Conservation (phyloP, 2,113 vertebrate species). For the Ascaphus truei region DNA sequence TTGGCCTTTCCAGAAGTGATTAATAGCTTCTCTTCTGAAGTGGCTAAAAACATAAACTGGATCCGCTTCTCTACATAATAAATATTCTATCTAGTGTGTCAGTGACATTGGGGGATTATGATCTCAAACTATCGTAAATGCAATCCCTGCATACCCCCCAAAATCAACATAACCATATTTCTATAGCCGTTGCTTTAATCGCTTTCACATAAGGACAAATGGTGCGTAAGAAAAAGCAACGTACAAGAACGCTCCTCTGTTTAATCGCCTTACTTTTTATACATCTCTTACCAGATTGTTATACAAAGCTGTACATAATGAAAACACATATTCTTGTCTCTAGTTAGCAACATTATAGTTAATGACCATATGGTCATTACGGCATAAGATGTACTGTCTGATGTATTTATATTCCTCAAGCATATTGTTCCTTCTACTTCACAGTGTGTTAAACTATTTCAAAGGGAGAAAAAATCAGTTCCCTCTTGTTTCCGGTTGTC, state of each 20-base stretch:
- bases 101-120: background rate
- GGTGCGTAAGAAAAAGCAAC: background rate
- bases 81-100: too few relatives aligned
- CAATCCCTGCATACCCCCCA: background rate
- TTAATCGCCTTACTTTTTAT: slow-evolving; percentile 63
- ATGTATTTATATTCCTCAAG: slow-evolving; percentile 94
- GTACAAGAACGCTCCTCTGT: slow-evolving; percentile 53
- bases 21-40: too few relatives aligned
- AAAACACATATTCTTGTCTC: slow-evolving; percentile 77
- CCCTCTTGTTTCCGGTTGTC: slow-evolving; percentile 96
- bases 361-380: slow-evolving; percentile 94
- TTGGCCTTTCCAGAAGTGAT: too few relatives aligned
- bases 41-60: too few relatives aligned
- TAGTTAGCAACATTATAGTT: slow-evolving; percentile 86
- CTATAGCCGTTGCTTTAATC: background rate
- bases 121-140: background rate
- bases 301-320: slow-evolving; percentile 75
- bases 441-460: slow-evolving; percentile 90
- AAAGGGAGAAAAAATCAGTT: slow-evolving; percentile 79
- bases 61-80: too few relatives aligned
- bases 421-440: slow-evolving; percentile 97
- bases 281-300: slow-evolving; percentile 72
- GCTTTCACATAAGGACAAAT: background rate
- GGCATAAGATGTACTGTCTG: slow-evolving; percentile 79
- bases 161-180: background rate